phyloP scores from a whole-genome alignment of 1,140 invertebrate species.

The Riptortus pedestris region DNA sequence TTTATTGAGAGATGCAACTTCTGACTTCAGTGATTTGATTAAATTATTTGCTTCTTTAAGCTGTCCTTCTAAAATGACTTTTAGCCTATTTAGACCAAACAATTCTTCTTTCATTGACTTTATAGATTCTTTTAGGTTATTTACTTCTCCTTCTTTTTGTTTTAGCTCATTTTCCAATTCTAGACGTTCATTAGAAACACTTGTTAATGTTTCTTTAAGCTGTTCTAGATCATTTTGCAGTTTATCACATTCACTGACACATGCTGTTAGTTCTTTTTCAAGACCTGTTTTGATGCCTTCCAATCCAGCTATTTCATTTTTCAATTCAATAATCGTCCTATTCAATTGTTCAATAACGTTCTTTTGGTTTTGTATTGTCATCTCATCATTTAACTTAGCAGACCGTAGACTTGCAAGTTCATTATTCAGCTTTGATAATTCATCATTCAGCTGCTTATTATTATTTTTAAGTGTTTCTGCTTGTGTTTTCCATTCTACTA shows the following conservation, averaged over 20 bases:
- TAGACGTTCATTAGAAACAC: not conserved
- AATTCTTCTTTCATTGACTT: constrained; percentile 19
- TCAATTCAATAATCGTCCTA: not conserved
- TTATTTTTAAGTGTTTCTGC: not conserved
- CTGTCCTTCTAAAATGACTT: constrained; percentile 10
- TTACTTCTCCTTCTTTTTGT: constrained; percentile 4
- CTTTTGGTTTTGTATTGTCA: not conserved
- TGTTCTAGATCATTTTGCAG: not conserved
- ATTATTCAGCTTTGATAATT: not conserved
- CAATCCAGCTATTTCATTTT: constrained; percentile 6
- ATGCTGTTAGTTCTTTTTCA: constrained; percentile 2
- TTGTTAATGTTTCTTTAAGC: not conserved
- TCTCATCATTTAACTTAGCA: not conserved
- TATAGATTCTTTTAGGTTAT: not conserved
- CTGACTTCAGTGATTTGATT: not conserved
- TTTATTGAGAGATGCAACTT: not conserved
- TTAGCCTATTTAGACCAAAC: constrained; percentile 15
- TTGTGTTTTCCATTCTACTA: not conserved
- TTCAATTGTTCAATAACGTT: not conserved
- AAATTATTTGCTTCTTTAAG: not conserved
- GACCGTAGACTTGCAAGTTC: not conserved
- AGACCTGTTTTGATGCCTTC: not conserved
- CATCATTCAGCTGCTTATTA: not conserved
- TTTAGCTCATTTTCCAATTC: constrained; percentile 1
- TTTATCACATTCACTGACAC: not conserved